Conservation (phyloP, 2,797 vertebrate genomes). For the Crypturellus tataupa region DNA sequence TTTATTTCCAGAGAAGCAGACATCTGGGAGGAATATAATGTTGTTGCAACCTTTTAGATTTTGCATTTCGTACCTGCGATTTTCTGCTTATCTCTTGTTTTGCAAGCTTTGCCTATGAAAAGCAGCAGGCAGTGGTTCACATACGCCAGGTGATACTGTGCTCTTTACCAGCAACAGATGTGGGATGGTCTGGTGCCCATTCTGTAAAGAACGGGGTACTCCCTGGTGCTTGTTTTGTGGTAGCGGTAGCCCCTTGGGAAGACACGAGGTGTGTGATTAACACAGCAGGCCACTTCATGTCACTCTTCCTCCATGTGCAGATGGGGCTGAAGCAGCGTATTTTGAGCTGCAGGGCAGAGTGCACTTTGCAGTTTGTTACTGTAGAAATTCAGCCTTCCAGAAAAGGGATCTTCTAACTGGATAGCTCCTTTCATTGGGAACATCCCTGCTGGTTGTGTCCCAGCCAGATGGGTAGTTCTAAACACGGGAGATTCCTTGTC, state of each 20-base stretch:
- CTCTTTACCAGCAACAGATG: not conserved
- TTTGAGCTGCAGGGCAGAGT: not conserved
- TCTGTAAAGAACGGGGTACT: not conserved
- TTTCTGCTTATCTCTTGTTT: not conserved
- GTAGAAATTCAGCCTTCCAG: not conserved
- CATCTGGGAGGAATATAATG: not conserved
- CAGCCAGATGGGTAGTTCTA: not conserved
- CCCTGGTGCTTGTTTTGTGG: not conserved
- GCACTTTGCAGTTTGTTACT: not conserved
- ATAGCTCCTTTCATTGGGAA: not conserved
- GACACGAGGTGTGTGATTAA: constrained; percentile 17
- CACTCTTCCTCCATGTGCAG: not conserved
- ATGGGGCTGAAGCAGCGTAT: not conserved
- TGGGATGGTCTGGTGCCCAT: not conserved
- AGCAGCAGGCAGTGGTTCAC: not conserved
- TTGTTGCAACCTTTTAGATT: not conserved
- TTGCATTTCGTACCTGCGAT: not conserved
- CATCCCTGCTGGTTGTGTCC: not conserved
- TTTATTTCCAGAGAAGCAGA: not conserved
- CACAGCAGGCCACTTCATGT: constrained; percentile 27
- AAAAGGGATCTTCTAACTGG: not conserved
- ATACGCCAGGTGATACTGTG: not conserved
- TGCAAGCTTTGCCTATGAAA: not conserved
- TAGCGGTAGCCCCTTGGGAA: not conserved
- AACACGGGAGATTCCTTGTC: not conserved